phyloP scores from a whole-genome alignment of 2,797 vertebrate genomes.

The Apodemus agrarius region DNA sequence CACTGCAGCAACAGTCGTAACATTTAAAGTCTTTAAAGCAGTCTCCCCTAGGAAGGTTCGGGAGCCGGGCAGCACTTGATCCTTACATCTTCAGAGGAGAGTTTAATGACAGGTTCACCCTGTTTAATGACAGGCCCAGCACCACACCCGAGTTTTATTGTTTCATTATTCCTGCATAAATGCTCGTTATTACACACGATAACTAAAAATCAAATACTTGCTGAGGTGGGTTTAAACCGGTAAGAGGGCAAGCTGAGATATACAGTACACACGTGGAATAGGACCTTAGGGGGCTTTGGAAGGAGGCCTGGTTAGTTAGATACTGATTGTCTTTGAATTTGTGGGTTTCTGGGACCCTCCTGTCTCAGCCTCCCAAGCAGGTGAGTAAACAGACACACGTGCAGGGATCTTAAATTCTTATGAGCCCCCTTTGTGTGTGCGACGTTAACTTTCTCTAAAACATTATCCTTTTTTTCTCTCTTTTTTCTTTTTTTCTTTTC shows the following conservation, averaged over 20 bases:
- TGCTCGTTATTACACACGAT: conserved; percentile 73
- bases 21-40: conserved; percentile 50
- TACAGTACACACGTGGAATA: conserved; percentile 37
- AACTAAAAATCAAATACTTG: conserved; percentile 71
- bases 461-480: not conserved
- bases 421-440: not conserved
- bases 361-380: not conserved
- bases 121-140: conserved; percentile 74
- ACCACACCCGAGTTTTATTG: conserved; percentile 77
- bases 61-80: conserved; percentile 33
- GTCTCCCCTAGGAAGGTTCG: conserved; percentile 41
- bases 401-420: not conserved
- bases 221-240: conserved; percentile 60
- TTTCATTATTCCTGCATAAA: conserved; percentile 76
- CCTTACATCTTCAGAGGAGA: conserved; percentile 66
- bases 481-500: too few species aligned
- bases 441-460: not conserved
- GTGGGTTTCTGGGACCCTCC: not conserved
- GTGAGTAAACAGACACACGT: not conserved
- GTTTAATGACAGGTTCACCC: conserved; percentile 77
- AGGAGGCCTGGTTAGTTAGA: not conserved
- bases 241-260: conserved; percentile 60
- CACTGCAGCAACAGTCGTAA: not conserved
- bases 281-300: not conserved
- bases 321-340: not conserved